A percentile compares a stretch with the other conserved stretches of the same genome.
phyloP scores from a whole-genome alignment of 53 echinoderm and acorn worm species.

The Apostichopus leukothele region DNA sequence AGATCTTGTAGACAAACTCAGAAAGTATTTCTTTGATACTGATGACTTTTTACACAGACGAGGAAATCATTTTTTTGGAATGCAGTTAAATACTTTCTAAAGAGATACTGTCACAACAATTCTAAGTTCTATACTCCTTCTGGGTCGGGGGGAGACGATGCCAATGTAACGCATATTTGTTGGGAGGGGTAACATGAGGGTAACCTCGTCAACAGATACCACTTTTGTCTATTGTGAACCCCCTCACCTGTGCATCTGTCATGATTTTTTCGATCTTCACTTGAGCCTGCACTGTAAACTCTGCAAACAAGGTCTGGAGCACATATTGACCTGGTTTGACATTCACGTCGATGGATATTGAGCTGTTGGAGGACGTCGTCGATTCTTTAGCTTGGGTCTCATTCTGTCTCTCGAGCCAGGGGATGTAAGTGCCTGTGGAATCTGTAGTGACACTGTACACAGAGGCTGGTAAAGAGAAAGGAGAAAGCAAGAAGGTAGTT shows the following conservation, averaged over 20 bases:
- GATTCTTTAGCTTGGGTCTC: slow-evolving; percentile 67
- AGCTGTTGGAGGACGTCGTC: slow-evolving; percentile 60
- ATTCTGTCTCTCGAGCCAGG: slow-evolving; percentile 33
- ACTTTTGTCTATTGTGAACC: not conserved
- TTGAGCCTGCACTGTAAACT: slow-evolving; percentile 97
- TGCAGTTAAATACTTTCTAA: too few species aligned
- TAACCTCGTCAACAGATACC: not conserved
- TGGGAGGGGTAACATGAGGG: not conserved
- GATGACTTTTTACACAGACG: too few species aligned
- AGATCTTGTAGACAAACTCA: not conserved
- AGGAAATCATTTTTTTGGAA: too few species aligned
- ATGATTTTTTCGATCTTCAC: slow-evolving; percentile 98
- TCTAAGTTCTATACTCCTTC: too few species aligned
- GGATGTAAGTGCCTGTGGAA: slow-evolving; percentile 35
- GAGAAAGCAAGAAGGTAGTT: not conserved
- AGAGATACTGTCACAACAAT: too few species aligned
- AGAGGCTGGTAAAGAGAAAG: not conserved
- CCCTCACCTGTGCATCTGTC: slow-evolving; percentile 83
- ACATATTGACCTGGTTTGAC: slow-evolving; percentile 99
- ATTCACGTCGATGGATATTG: slow-evolving; percentile 91
- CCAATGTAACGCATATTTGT: too few species aligned
- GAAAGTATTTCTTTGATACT: not conserved
- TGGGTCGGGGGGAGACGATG: too few species aligned
- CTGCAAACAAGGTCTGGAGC: slow-evolving; percentile 97
- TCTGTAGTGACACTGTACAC: slow-evolving; percentile 36